A percentile compares a stretch with the other conserved stretches of the same genome.
Evolutionary conservation across 2,888 invertebrate species (phyloP).

Genomic region (Ernsta delagoae): DNA sequence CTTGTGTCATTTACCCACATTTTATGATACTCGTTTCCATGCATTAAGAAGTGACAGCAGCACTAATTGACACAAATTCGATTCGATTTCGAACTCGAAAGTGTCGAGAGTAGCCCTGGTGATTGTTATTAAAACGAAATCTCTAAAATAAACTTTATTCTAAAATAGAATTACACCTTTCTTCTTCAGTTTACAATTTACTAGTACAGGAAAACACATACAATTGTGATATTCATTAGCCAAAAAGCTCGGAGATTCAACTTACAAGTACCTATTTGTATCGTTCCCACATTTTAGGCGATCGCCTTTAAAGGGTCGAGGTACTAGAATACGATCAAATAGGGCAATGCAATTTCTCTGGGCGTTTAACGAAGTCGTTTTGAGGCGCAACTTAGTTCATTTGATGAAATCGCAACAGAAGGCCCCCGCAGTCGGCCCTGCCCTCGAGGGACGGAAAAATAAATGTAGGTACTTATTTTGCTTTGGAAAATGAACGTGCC

Average conservation of each 20-base stretch:
- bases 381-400: conserved; percentile 64
- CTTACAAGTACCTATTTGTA: background rate
- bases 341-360: conserved; percentile 61
- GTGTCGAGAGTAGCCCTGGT: no score
- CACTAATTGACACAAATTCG: no score
- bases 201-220: background rate
- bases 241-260: background rate
- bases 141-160: no score
- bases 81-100: no score
- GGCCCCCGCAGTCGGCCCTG: background rate
- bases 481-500: no score
- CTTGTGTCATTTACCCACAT: no score
- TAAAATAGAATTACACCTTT: no score
- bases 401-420: conserved; percentile 45
- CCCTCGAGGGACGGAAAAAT: conserved; percentile 10
- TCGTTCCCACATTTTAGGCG: background rate
- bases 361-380: conserved; percentile 64
- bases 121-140: no score
- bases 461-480: no score
- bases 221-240: background rate
- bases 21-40: no score
- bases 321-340: conserved; percentile 58
- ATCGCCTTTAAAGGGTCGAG: conserved; percentile 16
- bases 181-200: no score
- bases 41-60: no score